A percentile compares a stretch with the other conserved stretches of the same genome.
These are phyloP conservation scores for Probosciger aterrimus DNA, from an alignment of 2,113 vertebrate species.

Conservation along the genomic window DNA sequence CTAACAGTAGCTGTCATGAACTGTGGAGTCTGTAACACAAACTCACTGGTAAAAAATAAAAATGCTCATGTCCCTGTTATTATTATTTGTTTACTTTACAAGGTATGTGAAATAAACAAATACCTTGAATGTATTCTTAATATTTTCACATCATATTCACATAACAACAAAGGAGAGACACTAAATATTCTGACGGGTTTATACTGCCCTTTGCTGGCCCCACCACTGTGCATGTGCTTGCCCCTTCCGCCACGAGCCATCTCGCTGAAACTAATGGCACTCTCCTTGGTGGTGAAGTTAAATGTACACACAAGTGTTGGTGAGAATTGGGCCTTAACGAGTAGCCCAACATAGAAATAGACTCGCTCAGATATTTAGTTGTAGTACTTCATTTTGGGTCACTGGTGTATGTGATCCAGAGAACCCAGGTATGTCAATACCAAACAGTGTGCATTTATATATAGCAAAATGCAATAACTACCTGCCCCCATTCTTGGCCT, in stretches of 20 bases:
- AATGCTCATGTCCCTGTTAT: fast-evolving
- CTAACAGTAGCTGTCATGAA: background rate
- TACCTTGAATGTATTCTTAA: background rate
- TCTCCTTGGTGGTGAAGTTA: slow-evolving; percentile 26
- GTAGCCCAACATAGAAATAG: background rate
- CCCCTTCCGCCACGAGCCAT: background rate
- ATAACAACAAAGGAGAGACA: background rate
- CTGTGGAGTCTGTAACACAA: background rate
- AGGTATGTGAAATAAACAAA: background rate
- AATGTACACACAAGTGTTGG: background rate
- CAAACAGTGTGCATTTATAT: background rate
- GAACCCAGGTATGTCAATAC: background rate
- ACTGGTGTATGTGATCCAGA: background rate
- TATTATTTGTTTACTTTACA: background rate
- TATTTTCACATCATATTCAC: background rate
- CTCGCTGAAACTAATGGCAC: background rate
- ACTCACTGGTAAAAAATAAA: background rate
- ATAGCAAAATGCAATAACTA: background rate
- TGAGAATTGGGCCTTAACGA: background rate
- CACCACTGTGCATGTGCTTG: background rate
- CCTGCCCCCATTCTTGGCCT: background rate
- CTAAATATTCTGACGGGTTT: background rate
- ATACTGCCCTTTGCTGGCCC: background rate
- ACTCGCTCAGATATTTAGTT: background rate
- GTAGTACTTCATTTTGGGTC: background rate